These are phyloP conservation scores for Sebastes oblongus DNA, from an alignment of 2,797 vertebrate species.

Conservation along the genomic window DNA sequence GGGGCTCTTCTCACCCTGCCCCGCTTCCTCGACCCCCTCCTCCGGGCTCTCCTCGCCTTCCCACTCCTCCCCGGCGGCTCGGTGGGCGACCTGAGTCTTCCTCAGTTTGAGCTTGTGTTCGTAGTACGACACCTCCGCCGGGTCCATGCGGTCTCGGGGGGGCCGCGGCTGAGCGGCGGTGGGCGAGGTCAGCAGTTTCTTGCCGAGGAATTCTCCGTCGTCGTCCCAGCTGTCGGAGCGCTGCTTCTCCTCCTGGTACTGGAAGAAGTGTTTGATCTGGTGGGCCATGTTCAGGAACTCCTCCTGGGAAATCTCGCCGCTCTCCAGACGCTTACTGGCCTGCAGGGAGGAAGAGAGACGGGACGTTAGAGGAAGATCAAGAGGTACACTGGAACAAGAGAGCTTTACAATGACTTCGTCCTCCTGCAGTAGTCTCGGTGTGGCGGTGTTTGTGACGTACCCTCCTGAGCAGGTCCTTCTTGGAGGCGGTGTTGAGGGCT, in stretches of 20 bases:
- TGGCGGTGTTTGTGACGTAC: constrained; percentile 61
- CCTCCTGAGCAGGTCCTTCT: constrained; percentile 93
- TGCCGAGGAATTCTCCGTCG: constrained; percentile 77
- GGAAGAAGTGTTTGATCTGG: constrained; percentile 95
- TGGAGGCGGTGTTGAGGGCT: constrained; percentile 91
- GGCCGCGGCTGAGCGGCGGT: constrained; percentile 11
- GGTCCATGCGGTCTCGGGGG: constrained; percentile 65
- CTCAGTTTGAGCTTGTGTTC: constrained; percentile 96
- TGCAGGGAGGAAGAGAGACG: constrained; percentile 49
- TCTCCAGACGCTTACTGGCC: constrained; percentile 90
- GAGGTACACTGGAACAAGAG: neutral
- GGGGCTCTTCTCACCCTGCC: neutral
- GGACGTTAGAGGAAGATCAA: neutral
- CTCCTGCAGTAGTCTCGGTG: too few species aligned
- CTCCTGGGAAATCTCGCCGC: constrained; percentile 93
- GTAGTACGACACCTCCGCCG: constrained; percentile 91
- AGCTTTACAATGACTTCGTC: neutral
- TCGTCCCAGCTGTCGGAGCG: constrained; percentile 88
- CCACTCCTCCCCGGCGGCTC: constrained; percentile 68
- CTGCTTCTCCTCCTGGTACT: constrained; percentile 96
- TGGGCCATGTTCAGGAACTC: constrained; percentile 95
- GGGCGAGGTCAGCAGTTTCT: constrained; percentile 81
- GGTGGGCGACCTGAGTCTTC: constrained; percentile 91
- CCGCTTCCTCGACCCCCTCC: neutral
- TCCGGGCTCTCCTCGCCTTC: constrained; percentile 63